Conservation (phyloP, 1,140 invertebrate genomes). For the Orussus abietinus region DNA sequence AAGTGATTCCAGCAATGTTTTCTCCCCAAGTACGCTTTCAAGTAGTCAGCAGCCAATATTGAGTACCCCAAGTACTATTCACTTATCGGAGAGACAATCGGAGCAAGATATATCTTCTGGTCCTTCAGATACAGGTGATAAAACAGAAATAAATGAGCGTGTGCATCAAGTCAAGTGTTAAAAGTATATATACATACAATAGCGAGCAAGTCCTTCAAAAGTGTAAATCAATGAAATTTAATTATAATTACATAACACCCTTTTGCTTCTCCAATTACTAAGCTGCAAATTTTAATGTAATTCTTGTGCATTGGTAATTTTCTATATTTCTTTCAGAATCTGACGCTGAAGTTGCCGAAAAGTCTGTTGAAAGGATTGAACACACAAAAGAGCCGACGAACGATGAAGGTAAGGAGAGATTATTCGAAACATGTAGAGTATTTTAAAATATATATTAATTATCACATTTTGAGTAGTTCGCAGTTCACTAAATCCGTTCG, state of each 20-base stretch:
- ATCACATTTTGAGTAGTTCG: neutral
- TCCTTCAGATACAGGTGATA: conserved; percentile 30
- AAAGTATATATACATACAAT: neutral
- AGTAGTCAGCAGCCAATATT: conserved; percentile 9
- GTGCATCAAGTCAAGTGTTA: conserved; percentile 9
- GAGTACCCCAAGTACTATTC: conserved; percentile 6
- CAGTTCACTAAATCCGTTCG: conserved; percentile 6
- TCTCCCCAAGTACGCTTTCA: conserved; percentile 5
- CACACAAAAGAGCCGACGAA: conserved; percentile 15
- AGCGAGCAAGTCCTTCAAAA: neutral
- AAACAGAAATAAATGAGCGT: conserved; percentile 4
- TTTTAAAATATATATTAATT: too few species aligned
- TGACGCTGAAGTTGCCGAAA: conserved; percentile 43
- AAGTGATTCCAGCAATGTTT: conserved; percentile 24
- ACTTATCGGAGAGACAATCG: conserved; percentile 8
- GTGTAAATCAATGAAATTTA: neutral
- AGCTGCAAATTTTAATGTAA: neutral
- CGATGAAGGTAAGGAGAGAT: conserved; percentile 13
- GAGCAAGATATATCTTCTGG: conserved; percentile 8
- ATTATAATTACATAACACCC: too few species aligned
- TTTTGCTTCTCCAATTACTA: too few species aligned
- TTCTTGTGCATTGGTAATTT: neutral
- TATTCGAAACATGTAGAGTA: neutral
- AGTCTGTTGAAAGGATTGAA: conserved; percentile 21
- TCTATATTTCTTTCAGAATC: conserved; percentile 33